These are phyloP conservation scores for Canis aureus DNA, from an alignment of 2,113 vertebrate genomes.

Conservation along the genomic window DNA sequence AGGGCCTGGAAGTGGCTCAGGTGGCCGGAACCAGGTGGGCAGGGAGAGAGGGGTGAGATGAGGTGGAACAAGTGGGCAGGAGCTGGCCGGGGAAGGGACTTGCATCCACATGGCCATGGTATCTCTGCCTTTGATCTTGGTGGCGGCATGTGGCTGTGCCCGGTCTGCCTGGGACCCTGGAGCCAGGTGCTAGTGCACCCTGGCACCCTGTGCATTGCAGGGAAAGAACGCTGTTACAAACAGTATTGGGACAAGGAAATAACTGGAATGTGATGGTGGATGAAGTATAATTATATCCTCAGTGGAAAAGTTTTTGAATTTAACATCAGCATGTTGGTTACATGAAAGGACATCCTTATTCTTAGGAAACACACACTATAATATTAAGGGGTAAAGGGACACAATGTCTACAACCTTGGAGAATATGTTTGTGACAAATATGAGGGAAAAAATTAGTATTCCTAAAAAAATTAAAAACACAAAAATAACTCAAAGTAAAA, in stretches of 20 bases:
- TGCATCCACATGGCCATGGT: not conserved
- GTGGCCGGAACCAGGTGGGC: too few species aligned
- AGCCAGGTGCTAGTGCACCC: not conserved
- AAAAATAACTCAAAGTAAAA: not conserved
- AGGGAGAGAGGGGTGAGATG: not conserved
- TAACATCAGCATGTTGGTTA: not conserved
- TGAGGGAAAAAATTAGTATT: not conserved
- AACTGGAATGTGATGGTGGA: not conserved
- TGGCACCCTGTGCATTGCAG: not conserved
- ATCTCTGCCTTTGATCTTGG: not conserved
- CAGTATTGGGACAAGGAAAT: not conserved
- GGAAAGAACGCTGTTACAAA: not conserved
- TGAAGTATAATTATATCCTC: not conserved
- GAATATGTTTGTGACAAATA: not conserved
- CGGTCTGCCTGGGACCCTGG: not conserved
- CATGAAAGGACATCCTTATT: not conserved
- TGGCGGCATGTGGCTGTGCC: not conserved
- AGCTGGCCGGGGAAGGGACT: not conserved
- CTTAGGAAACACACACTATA: not conserved
- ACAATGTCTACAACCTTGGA: not conserved
- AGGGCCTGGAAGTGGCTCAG: not conserved
- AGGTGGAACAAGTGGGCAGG: accelerated
- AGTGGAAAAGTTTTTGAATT: not conserved
- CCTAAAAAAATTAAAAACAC: not conserved
- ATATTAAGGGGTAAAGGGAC: not conserved